Conservation (phyloP, 2,797 vertebrate genomes). For the Pipistrellus kuhlii region DNA sequence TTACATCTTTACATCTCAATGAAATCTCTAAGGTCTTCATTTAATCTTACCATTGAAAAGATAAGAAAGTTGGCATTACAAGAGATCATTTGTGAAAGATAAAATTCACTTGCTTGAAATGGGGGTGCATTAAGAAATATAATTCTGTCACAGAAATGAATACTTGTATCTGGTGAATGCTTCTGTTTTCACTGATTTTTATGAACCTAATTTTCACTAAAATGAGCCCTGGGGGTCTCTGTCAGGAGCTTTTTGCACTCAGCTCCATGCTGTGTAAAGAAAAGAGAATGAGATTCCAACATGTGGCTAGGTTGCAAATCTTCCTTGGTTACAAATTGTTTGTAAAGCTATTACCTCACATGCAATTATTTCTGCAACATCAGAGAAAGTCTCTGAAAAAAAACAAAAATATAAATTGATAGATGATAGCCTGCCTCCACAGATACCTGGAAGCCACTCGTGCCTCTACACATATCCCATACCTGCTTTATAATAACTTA, state of each 20-base stretch:
- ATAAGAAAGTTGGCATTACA: constrained; percentile 56
- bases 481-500: background rate
- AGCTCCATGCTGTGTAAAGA: background rate
- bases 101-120: constrained; percentile 45
- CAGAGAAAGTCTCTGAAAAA: background rate
- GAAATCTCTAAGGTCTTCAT: constrained; percentile 63
- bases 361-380: background rate
- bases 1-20: constrained; percentile 52
- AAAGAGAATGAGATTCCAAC: background rate
- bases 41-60: constrained; percentile 62
- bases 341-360: background rate
- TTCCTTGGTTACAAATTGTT: background rate
- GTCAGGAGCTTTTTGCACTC: background rate
- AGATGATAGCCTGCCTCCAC: background rate
- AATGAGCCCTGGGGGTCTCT: background rate
- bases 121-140: background rate
- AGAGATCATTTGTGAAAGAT: constrained; percentile 44
- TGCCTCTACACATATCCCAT: background rate
- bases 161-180: background rate
- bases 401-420: constrained; percentile 12
- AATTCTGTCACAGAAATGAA: background rate
- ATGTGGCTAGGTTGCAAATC: background rate
- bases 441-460: background rate
- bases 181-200: background rate
- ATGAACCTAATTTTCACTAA: background rate